Conservation (phyloP, 1,140 invertebrate species). For the Sitobion miscanthi region DNA sequence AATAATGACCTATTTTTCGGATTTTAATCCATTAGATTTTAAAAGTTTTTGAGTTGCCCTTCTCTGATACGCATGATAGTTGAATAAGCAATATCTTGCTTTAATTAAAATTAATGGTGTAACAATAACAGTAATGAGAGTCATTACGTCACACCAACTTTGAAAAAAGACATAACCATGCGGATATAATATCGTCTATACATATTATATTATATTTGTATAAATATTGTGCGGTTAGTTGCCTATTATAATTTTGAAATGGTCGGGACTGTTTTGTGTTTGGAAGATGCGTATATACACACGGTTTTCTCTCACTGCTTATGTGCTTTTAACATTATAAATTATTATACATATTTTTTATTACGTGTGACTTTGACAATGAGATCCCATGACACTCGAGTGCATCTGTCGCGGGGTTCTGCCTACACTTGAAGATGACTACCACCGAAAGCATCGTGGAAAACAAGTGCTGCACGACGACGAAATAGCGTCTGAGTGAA, state of each 20-base stretch:
- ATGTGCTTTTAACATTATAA: constrained; percentile 19
- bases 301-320: not conserved
- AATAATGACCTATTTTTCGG: too few species aligned
- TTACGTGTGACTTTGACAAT: not conserved
- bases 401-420: not conserved
- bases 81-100: not conserved
- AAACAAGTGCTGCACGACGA: not conserved
- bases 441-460: not conserved
- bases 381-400: not conserved
- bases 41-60: too few species aligned
- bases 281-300: not conserved
- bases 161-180: not conserved
- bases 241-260: not conserved
- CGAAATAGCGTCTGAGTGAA: constrained; percentile 1
- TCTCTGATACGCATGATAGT: not conserved
- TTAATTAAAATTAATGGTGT: not conserved
- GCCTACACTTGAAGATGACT: not conserved
- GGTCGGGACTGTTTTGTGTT: not conserved
- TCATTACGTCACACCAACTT: not conserved
- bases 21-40: too few species aligned
- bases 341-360: not conserved
- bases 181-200: too few species aligned
- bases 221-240: not conserved
- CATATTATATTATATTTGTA: not conserved
- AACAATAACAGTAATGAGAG: not conserved